Percentiles rank a stretch among this genome's conserved stretches.
Evolutionary conservation across 2,113 vertebrate species (phyloP).

Genomic region (Muntiacus muntjak): DNA sequence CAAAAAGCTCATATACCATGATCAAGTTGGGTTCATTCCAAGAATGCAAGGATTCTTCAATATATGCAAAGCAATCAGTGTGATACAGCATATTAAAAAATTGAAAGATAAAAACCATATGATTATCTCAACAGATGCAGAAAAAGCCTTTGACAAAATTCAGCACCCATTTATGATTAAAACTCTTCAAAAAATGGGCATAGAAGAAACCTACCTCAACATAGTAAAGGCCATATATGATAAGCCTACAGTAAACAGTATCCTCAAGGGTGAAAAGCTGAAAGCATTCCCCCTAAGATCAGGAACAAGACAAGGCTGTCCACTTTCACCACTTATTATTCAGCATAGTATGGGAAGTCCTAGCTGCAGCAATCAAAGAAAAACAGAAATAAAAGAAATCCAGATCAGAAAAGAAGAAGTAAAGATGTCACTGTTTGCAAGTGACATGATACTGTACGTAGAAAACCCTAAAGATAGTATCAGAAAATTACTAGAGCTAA

Average conservation of each 20-base stretch:
- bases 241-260: not conserved
- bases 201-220: not conserved
- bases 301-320: not conserved
- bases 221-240: not conserved
- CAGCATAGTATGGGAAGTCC: not conserved
- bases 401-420: not conserved
- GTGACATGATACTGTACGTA: fast-evolving
- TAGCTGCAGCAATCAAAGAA: not conserved
- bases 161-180: not conserved
- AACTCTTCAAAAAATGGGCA: not conserved
- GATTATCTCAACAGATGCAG: not conserved
- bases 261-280: not conserved
- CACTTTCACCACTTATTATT: not conserved
- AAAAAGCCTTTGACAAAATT: not conserved
- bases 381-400: not conserved
- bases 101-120: not conserved
- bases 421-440: not conserved
- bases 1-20: not conserved
- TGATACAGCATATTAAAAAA: not conserved
- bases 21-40: not conserved
- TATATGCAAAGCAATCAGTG: not conserved
- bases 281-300: not conserved
- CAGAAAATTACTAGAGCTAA: not conserved
- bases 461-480: not conserved
- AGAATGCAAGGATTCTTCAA: not conserved